Evolutionary conservation across 2,797 vertebrate genomes (phyloP).

Genomic region (Knipowitschia caucasica): DNA sequence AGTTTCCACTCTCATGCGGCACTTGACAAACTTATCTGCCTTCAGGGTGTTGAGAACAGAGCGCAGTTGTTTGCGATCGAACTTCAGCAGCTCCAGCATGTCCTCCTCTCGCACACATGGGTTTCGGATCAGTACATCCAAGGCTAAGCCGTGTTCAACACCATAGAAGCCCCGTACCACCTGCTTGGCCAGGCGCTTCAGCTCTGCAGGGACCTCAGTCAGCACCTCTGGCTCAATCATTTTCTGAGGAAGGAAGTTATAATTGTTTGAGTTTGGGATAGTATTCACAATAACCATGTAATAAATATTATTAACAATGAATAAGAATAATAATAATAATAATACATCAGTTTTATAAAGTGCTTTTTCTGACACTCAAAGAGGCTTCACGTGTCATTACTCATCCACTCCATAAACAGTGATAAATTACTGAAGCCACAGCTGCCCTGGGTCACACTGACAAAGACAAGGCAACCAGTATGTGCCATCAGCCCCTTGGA

Average conservation of each 20-base stretch:
- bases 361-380: no score
- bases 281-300: no score
- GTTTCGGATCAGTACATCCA: slow-evolving; percentile 96
- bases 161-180: slow-evolving; percentile 97
- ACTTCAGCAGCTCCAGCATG: slow-evolving; percentile 97
- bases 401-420: no score
- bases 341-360: no score
- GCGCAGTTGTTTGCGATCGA: slow-evolving; percentile 95
- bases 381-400: no score
- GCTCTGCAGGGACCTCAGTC: slow-evolving; percentile 90
- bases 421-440: no score
- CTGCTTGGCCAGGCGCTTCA: slow-evolving; percentile 97
- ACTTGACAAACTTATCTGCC: slow-evolving; percentile 96
- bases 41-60: slow-evolving; percentile 96
- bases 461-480: no score
- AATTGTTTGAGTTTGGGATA: no score
- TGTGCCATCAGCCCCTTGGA: no score
- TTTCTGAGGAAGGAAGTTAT: slow-evolving; percentile 22
- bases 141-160: slow-evolving; percentile 90
- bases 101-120: slow-evolving; percentile 96
- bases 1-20: slow-evolving; percentile 96
- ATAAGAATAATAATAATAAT: no score
- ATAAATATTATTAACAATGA: no score
- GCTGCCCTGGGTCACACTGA: no score
- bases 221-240: slow-evolving; percentile 95